These are phyloP conservation scores for Cataglyphis cursor DNA, from an alignment of 2,888 invertebrate species.

Conservation along the genomic window DNA sequence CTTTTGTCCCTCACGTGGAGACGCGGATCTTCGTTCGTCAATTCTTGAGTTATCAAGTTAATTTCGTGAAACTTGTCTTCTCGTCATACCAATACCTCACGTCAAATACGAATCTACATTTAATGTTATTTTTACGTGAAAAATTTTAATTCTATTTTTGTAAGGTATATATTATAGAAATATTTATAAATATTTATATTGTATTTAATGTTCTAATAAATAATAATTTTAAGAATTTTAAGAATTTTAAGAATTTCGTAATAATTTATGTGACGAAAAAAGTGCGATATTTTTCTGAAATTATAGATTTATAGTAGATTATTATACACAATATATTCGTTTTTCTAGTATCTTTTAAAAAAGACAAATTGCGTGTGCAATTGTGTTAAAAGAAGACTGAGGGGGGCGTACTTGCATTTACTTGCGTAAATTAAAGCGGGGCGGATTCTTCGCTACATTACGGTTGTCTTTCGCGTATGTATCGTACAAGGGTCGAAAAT, in stretches of 20 bases:
- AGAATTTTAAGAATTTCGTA: background rate
- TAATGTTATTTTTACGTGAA: background rate
- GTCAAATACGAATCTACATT: background rate
- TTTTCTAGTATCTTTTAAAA: constrained; percentile 1
- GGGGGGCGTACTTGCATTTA: background rate
- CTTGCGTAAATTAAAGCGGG: constrained; percentile 47
- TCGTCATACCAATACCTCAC: constrained; percentile 19
- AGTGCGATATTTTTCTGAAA: background rate
- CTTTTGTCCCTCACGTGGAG: constrained; percentile 66
- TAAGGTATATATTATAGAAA: background rate
- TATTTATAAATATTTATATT: background rate
- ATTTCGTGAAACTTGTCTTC: constrained; percentile 67
- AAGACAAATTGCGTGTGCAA: background rate
- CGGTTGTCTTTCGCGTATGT: constrained; percentile 54
- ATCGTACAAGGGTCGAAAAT: constrained; percentile 49
- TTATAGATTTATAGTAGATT: background rate
- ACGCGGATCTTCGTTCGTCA: constrained; percentile 65
- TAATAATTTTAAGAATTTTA: background rate
- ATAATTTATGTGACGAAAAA: background rate
- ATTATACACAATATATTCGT: background rate
- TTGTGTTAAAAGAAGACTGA: background rate
- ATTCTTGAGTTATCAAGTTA: constrained; percentile 67
- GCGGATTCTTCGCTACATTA: constrained; percentile 58
- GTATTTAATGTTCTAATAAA: background rate
- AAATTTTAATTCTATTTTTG: background rate